Evolutionary conservation across 53 echinoderm and acorn worm genomes (phyloP).

Genomic region (Apostichopus leukothele): DNA sequence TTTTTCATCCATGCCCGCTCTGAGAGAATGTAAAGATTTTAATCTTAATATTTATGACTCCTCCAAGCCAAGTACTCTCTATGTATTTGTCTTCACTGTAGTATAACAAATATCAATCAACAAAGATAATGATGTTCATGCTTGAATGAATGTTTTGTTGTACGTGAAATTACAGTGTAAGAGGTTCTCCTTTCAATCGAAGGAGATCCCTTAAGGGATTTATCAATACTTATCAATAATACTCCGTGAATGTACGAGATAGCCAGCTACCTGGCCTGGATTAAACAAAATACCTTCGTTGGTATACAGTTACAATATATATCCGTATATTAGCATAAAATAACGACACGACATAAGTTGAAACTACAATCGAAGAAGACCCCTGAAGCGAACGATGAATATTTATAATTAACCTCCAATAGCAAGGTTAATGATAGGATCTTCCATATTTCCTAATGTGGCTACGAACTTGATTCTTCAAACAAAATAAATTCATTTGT

Average conservation of each 20-base stretch:
- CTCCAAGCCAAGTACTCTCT: too few species aligned
- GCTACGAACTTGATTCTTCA: slow-evolving; percentile 13
- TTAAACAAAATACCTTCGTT: background rate
- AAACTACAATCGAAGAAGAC: background rate
- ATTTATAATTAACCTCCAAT: background rate
- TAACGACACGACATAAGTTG: background rate
- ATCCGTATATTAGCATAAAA: background rate
- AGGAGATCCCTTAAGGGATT: background rate
- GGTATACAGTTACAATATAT: background rate
- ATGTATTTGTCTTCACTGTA: too few species aligned
- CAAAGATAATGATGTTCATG: too few species aligned
- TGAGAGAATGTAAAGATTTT: too few species aligned
- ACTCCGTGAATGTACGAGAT: background rate
- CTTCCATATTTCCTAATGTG: background rate
- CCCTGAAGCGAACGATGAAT: slow-evolving; percentile 1
- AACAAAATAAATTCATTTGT: slow-evolving; percentile 41
- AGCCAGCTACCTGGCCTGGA: too few species aligned
- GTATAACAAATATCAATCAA: too few species aligned
- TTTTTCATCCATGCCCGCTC: too few species aligned
- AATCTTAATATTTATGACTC: too few species aligned
- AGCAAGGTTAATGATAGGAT: slow-evolving; percentile 4
- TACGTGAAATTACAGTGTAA: too few species aligned
- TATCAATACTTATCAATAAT: slow-evolving; percentile 1
- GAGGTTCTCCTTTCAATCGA: background rate
- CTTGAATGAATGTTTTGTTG: too few species aligned